A percentile compares a stretch with the other conserved stretches of the same genome.
Conservation (phyloP, 1,140 invertebrate genomes). For the Brachionus rubens region DNA sequence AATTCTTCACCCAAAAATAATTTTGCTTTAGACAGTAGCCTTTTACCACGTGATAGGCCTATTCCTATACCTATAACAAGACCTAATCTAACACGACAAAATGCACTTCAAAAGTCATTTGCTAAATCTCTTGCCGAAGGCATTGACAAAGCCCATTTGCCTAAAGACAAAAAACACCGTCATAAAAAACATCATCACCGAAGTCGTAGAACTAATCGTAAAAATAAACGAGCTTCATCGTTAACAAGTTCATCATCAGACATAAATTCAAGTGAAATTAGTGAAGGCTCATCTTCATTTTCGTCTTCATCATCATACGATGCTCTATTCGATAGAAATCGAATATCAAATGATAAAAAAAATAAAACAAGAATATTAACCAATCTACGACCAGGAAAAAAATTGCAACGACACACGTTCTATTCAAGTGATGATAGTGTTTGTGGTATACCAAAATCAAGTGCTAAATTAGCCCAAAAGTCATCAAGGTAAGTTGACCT, state of each 20-base stretch:
- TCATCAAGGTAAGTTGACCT: neutral
- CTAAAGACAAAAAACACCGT: neutral
- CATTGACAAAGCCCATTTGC: neutral
- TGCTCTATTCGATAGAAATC: neutral
- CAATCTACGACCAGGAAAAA: neutral
- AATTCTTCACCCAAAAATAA: slow-evolving; percentile 9
- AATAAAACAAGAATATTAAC: neutral
- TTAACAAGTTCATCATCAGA: slow-evolving; percentile 1
- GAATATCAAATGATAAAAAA: neutral
- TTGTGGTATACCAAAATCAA: slow-evolving; percentile 46
- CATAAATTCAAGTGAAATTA: neutral
- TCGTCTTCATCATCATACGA: slow-evolving; percentile 19
- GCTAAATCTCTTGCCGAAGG: slow-evolving; percentile 8
- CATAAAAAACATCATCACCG: neutral
- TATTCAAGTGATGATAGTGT: slow-evolving; percentile 45
- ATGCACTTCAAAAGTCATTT: slow-evolving; percentile 4
- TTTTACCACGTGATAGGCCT: neutral
- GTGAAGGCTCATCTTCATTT: neutral
- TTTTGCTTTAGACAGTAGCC: neutral
- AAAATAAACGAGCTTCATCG: neutral
- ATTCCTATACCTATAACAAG: neutral
- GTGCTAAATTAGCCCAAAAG: neutral
- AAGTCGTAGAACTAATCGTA: neutral
- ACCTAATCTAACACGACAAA: slow-evolving; percentile 30
- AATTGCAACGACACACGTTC: neutral